Base-by-base conservation (phyloP, 2,797 vertebrate genomes). In the Pygocentrus nattereri region DNA sequence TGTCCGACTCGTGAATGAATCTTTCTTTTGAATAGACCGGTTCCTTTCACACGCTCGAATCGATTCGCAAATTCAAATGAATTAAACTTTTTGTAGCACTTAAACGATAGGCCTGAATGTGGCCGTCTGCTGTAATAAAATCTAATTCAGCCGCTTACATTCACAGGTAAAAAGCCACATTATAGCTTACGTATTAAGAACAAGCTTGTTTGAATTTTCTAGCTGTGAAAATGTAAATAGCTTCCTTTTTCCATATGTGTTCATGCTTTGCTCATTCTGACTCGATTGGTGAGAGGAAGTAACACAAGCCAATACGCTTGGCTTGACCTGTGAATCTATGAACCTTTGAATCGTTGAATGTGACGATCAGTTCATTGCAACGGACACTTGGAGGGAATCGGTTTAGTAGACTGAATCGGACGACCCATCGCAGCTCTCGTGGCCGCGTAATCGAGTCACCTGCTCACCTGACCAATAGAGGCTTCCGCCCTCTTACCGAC, bases 381-480 rank as follows among this genome's bases (percentile, higher is more conserved):
- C 23, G 13, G 59, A 18, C 0, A 3, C 11, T 27, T 16, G 23
- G 10, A 27, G 25, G 1, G 59, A 62, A 11, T 62, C 59, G 59
- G 59, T 27, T 30, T 12, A 16, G 13, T 15, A 1, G 27, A 30
- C 25, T 62, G 59, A 62, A 62, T 62, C 59, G 62, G 18, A 30
- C 59, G n/a, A 19, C 19, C 19, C 50, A 21, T 54, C 50, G 1
- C 19, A 5, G 61, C 27, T 64, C 27, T 62, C 61, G 61, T 31
- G 61, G 61, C 61, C 21, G 61, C 61, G 30, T 18, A 62, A 30
- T 19, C 52, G 41, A 54, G 74, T 81, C 74, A 78, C 78, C 84
- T 78, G 30, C 62, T 83, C 72, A 58, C 77, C 67, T 84, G 78
- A 79, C 80, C 84, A 87, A 84, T 86, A 50, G 76, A 31, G 67